phyloP scores from a whole-genome alignment of 2,888 invertebrate species.

The Chymomyza amoena region DNA sequence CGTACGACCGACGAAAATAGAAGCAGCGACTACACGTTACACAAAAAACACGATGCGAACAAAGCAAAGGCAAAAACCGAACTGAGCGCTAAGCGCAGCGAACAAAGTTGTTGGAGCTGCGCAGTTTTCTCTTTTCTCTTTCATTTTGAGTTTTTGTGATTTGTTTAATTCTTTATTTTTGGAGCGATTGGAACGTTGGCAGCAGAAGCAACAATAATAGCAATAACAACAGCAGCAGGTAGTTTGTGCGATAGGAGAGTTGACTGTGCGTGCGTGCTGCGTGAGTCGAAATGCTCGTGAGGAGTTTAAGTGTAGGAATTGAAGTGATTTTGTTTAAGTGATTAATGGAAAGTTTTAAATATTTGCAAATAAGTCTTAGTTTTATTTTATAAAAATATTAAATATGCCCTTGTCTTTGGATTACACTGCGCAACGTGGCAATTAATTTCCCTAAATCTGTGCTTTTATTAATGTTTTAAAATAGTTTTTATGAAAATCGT shows the following conservation, averaged over 20 bases:
- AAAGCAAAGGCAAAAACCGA: constrained; percentile 36
- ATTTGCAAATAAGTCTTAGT: no score
- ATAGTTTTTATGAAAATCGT: no score
- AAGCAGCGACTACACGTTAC: background rate
- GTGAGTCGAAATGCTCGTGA: background rate
- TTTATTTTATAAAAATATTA: no score
- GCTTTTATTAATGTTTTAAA: no score
- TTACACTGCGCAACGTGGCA: no score
- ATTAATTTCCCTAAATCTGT: no score
- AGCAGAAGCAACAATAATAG: background rate
- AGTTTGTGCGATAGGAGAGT: background rate
- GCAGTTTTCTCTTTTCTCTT: background rate
- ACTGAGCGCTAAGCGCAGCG: constrained; percentile 40
- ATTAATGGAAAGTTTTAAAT: background rate
- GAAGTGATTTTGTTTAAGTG: background rate
- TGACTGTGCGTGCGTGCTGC: background rate
- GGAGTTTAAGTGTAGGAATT: background rate
- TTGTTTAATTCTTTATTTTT: background rate
- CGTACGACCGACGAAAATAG: constrained; percentile 43
- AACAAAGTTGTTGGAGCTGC: constrained; percentile 28
- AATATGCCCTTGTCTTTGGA: no score
- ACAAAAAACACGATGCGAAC: constrained; percentile 28
- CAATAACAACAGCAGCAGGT: background rate
- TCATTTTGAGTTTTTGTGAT: background rate
- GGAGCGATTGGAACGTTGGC: background rate